phyloP scores from a whole-genome alignment of 2,888 invertebrate species.

The Amphipoea lucens region DNA sequence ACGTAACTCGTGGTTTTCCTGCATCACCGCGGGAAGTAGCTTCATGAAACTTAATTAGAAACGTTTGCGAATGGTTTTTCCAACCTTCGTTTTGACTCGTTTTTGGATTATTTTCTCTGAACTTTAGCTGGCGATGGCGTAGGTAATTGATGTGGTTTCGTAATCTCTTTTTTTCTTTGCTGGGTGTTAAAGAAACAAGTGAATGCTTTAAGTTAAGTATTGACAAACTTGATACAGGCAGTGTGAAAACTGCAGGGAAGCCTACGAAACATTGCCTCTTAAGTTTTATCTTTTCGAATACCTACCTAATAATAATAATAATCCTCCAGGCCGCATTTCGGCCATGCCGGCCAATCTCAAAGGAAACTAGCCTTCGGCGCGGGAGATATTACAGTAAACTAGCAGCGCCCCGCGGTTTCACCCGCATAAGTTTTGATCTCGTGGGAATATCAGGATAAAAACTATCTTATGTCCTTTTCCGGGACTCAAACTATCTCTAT shows the following conservation, averaged over 20 bases:
- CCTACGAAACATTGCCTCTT: not conserved
- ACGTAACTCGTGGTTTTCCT: conserved; percentile 26
- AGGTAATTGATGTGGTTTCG: conserved; percentile 10
- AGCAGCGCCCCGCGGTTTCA: too few species aligned
- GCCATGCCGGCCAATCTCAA: too few species aligned
- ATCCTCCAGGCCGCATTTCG: too few species aligned
- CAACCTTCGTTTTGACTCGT: conserved; percentile 14
- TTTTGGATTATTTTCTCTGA: conserved; percentile 30
- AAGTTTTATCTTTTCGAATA: not conserved
- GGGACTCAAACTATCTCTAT: too few species aligned
- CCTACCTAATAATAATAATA: not conserved
- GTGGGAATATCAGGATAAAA: too few species aligned
- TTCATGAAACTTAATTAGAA: conserved; percentile 53
- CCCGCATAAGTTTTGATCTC: too few species aligned
- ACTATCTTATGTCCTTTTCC: too few species aligned
- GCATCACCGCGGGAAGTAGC: conserved; percentile 22
- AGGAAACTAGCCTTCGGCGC: too few species aligned
- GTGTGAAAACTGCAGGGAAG: not conserved
- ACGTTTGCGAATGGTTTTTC: conserved; percentile 23
- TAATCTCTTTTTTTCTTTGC: not conserved
- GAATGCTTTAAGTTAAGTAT: not conserved
- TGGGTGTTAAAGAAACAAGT: not conserved
- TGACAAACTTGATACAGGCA: not conserved
- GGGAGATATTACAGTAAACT: too few species aligned
- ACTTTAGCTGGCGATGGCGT: conserved; percentile 7